A percentile compares a stretch with the other conserved stretches of the same genome.
These are phyloP conservation scores for Rhincodon typus DNA, from an alignment of 2,797 vertebrate genomes.

Conservation along the genomic window DNA sequence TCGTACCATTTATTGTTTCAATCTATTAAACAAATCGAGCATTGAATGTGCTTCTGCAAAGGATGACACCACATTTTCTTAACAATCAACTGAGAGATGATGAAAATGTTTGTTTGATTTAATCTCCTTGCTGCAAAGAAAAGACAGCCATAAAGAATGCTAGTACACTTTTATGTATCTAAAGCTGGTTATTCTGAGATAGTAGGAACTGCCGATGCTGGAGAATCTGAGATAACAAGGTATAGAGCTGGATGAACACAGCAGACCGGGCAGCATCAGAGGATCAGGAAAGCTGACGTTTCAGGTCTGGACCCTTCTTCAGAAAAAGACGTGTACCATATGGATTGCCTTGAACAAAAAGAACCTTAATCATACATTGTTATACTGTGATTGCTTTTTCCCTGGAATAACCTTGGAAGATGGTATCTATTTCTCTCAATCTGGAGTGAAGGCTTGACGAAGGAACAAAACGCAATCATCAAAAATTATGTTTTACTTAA, in stretches of 20 bases:
- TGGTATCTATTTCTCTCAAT: neutral
- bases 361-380: neutral
- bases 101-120: neutral
- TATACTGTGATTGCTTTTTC: neutral
- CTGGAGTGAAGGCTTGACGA: neutral
- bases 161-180: neutral
- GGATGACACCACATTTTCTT: neutral
- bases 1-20: neutral
- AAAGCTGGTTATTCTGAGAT: neutral
- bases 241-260: too few relatives aligned
- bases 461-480: neutral
- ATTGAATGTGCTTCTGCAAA: neutral
- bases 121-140: neutral
- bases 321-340: too few relatives aligned
- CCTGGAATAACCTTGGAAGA: neutral
- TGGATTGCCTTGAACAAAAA: neutral
- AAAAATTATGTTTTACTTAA: neutral
- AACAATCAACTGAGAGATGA: neutral
- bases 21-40: neutral
- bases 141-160: neutral
- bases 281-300: too few relatives aligned
- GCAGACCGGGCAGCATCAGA: too few relatives aligned
- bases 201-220: too few relatives aligned
- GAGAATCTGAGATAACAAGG: too few relatives aligned
- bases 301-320: too few relatives aligned